Evolutionary conservation across 92 coral and sea anemone genomes (phyloP).

Genomic region (Umimayanthus kanabou): DNA sequence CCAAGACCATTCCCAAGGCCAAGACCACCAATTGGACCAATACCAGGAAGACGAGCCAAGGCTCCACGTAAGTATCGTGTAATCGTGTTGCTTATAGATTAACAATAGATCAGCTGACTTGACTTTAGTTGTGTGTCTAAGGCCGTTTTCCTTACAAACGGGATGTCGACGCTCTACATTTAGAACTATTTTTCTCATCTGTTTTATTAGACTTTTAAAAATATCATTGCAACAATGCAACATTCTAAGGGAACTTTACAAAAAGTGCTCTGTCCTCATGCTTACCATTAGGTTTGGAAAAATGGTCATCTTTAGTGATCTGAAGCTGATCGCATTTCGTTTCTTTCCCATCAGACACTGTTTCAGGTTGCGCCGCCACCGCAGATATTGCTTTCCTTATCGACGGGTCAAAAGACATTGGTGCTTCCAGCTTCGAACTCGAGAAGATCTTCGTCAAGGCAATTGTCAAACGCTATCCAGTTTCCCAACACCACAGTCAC

Average conservation of each 20-base stretch:
- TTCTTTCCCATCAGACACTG: slow-evolving; percentile 26
- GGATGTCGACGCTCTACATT: not conserved
- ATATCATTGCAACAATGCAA: not conserved
- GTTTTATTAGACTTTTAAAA: not conserved
- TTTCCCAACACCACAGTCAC: slow-evolving; percentile 84
- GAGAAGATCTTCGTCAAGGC: slow-evolving; percentile 72
- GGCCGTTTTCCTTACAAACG: not conserved
- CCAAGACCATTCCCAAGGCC: slow-evolving; percentile 3
- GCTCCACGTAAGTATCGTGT: slow-evolving; percentile 13
- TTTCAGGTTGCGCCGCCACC: slow-evolving; percentile 70
- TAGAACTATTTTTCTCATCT: too few species aligned
- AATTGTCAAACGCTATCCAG: slow-evolving; percentile 73
- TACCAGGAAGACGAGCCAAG: slow-evolving; percentile 3
- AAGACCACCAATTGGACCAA: not conserved
- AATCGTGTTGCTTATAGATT: not conserved
- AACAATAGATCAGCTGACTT: not conserved
- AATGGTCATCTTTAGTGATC: not conserved
- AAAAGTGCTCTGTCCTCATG: not conserved
- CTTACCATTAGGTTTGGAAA: not conserved
- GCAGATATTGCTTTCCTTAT: slow-evolving; percentile 92
- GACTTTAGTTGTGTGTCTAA: not conserved
- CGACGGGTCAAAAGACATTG: slow-evolving; percentile 88
- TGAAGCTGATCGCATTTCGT: not conserved
- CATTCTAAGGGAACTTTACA: not conserved
- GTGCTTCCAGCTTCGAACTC: slow-evolving; percentile 75